Base-by-base conservation (phyloP, 2,888 invertebrate genomes). In the Eubasilissa splendida region DNA sequence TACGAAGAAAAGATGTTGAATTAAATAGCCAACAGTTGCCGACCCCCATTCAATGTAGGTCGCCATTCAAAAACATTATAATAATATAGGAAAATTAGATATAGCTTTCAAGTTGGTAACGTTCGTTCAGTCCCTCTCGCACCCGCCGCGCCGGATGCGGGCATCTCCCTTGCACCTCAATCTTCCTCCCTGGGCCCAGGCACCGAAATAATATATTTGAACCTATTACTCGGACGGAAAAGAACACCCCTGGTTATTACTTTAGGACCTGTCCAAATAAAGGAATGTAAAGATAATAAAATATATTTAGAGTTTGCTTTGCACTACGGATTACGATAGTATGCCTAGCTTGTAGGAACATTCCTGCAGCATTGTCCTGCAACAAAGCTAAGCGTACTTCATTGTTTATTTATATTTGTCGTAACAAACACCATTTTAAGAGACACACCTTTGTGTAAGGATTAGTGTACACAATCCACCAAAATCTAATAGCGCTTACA, bases 51-150 rank as follows among this genome's bases (percentile, higher is more conserved):
- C 76, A 78, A 82, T 80, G 82, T 80, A 80, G 82, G 82, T 82
- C 82, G 82, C 82, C 82, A 82, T 80, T 82, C 82, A 80, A 80
- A 82, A 82, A 80, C 80, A 82, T 80, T 82, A 82, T 80, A 80
- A 82, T 80, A 82, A 80, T 80, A 82, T 80, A 82, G 65, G 80
- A 82, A 80, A 76, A 80, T 80, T 80, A 81, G 81, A 79, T 79
- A 79, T 79, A 77, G 76, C 80, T 71, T 80, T 80, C 80, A 80
- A 75, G 80, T 71, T 56, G 75, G 76, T 70, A 75, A 76, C 71
- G 76, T 76, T 68, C 70, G 33, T 54, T n/a, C 22, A 33, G 60
- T 76, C 70, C 75, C 60, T 76, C 70, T 80, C 70, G 11, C 58
- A 52, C 80, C 56, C 54, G 59, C 59, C 11, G 66, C 42, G 66